A percentile compares a stretch with the other conserved stretches of the same genome.
Evolutionary conservation across 2,797 vertebrate genomes (phyloP).

Genomic region (Garrulus glandarius): DNA sequence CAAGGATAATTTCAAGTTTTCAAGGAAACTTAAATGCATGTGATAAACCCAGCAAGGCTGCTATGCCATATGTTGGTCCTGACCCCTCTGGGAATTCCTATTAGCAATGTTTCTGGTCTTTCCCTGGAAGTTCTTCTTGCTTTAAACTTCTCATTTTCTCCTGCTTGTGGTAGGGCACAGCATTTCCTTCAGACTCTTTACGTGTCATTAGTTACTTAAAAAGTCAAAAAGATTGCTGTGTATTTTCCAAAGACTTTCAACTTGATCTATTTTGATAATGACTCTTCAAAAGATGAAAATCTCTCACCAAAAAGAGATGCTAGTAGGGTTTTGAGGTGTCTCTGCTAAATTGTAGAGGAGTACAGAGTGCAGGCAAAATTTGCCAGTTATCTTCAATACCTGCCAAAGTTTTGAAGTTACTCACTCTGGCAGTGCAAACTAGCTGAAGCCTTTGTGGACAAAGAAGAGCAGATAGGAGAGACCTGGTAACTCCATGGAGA

Average conservation of each 20-base stretch:
- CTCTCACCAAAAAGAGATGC: not conserved
- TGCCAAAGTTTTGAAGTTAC: not conserved
- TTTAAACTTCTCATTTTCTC: not conserved
- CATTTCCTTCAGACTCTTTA: not conserved
- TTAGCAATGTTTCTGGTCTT: not conserved
- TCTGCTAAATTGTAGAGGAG: not conserved
- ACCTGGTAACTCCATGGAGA: not conserved
- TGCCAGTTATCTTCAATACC: not conserved
- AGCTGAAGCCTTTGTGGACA: not conserved
- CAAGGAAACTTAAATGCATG: not conserved
- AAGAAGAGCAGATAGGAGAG: not conserved
- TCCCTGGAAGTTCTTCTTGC: not conserved
- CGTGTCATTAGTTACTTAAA: not conserved
- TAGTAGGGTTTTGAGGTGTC: not conserved
- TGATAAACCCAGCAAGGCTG: not conserved
- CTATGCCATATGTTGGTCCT: not conserved
- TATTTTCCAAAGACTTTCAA: not conserved
- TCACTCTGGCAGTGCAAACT: not conserved
- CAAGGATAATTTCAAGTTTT: not conserved
- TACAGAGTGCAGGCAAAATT: not conserved
- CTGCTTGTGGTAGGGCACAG: not conserved
- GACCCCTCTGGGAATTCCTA: not conserved
- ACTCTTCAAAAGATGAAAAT: not conserved
- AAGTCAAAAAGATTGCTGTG: not conserved
- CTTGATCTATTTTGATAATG: not conserved